A percentile compares a stretch with the other conserved stretches of the same genome.
Conservation (phyloP, 2,797 vertebrate genomes). For the Melanitta fusca region DNA sequence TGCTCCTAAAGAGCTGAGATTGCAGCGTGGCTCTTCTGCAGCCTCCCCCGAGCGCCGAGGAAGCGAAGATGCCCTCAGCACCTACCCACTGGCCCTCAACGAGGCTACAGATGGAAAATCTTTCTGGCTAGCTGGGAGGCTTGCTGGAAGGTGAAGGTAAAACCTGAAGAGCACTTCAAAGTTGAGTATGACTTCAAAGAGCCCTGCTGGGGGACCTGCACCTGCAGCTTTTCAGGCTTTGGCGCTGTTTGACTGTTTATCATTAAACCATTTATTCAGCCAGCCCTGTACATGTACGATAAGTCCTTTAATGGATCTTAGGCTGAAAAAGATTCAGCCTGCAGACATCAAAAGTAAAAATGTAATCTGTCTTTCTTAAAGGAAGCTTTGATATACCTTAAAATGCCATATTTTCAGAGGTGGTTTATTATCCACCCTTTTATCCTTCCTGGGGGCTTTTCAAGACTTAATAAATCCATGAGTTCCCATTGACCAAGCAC, state of each 20-base stretch:
- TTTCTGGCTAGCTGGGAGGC: background rate
- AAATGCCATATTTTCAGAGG: background rate
- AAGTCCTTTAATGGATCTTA: background rate
- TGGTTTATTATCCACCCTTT: background rate
- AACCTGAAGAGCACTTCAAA: conserved; percentile 20
- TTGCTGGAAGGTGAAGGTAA: conserved; percentile 27
- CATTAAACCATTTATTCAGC: background rate
- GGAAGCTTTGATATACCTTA: conserved; percentile 6
- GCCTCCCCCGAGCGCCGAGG: background rate
- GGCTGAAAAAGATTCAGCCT: background rate
- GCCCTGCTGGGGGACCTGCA: background rate
- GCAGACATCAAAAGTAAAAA: background rate
- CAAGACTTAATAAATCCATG: background rate
- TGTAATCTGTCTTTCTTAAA: background rate
- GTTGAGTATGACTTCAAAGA: conserved; percentile 25
- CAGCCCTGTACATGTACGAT: background rate
- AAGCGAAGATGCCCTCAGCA: background rate
- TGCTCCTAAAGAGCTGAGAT: background rate
- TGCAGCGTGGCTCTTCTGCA: background rate
- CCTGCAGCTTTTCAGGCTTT: background rate
- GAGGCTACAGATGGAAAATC: background rate
- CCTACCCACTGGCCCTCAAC: background rate
- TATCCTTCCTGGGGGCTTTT: background rate
- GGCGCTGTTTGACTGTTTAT: background rate
- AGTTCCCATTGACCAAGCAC: background rate